phyloP scores from a whole-genome alignment of 2,888 invertebrate genomes.

The Lissonota sp. region DNA sequence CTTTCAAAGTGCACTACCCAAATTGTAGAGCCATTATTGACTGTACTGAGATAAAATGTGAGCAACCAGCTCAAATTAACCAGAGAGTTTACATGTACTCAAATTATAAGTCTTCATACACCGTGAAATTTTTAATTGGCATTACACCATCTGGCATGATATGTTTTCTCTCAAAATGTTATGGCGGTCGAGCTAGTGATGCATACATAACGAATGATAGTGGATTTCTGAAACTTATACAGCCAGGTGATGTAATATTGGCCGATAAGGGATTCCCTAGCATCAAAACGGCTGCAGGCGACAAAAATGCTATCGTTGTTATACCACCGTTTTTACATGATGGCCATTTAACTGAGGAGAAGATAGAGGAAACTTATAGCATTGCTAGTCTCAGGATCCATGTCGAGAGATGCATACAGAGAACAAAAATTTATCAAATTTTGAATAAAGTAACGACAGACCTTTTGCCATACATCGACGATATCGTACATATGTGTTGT shows the following conservation, averaged over 20 bases:
- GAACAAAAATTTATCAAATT: slow-evolving; percentile 36
- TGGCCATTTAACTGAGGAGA: slow-evolving; percentile 24
- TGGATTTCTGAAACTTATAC: slow-evolving; percentile 69
- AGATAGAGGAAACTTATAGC: slow-evolving; percentile 48
- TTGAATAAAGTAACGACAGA: slow-evolving; percentile 40
- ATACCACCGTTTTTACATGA: slow-evolving; percentile 52
- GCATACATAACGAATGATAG: slow-evolving; percentile 67
- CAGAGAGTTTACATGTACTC: slow-evolving; percentile 28
- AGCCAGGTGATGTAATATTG: slow-evolving; percentile 60
- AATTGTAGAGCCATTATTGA: slow-evolving; percentile 46
- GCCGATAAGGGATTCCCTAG: slow-evolving; percentile 59
- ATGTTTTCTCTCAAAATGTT: slow-evolving; percentile 39
- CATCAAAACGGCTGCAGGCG: slow-evolving; percentile 41
- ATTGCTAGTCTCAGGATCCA: slow-evolving; percentile 44
- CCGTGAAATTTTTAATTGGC: slow-evolving; percentile 34
- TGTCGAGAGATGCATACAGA: slow-evolving; percentile 49
- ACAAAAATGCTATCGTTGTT: slow-evolving; percentile 19
- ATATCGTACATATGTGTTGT: slow-evolving; percentile 53
- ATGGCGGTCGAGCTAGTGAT: slow-evolving; percentile 56
- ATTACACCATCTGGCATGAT: slow-evolving; percentile 36
- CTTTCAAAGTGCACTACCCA: slow-evolving; percentile 24
- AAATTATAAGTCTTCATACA: slow-evolving; percentile 25
- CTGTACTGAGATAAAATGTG: slow-evolving; percentile 36
- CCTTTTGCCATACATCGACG: slow-evolving; percentile 43
- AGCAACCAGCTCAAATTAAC: slow-evolving; percentile 41